Evolutionary conservation across 2,797 vertebrate species (phyloP), one percentile per base, ranked within the genome.

Genomic region (Champsocephalus gunnari): DNA sequence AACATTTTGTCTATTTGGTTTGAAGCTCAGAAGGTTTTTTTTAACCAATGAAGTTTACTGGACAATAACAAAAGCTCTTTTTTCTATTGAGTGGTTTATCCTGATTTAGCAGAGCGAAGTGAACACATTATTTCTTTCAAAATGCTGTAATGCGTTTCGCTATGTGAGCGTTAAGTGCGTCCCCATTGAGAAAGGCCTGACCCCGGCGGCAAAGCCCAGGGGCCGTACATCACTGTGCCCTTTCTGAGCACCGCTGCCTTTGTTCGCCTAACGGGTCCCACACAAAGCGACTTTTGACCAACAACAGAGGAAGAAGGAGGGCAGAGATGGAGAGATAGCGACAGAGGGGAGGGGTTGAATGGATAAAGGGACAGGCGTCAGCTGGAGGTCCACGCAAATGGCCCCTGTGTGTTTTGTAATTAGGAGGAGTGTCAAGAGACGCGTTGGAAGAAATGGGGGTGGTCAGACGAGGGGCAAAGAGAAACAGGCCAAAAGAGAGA

Each of bases 211-310:
- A 32, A 62, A 28, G 73, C 90, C 75, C 34, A 69, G 72, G 86
- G 87, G 86, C 83, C 44, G 68, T 83, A 71, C 88, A 89, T 90
- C 86, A 81, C 89, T 56, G 68, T 90, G 90, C 93, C 92, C 92
- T 92, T 91, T 91, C 75, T 70, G 83, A 86, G 87, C 80, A 75
- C 84, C 60, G 77, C 76, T 66, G 83, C 86, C 85, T 91, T 93
- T 92, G 92, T 93, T 86, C 85, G 63, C 73, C 83, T 79, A 85
- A 91, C 87, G 83, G 85, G 81, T 75, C 83, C 66, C 71, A 69
- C 87, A 93, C 90, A 92, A 92, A 90, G 88, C 68, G 32, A 87
- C 90, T 88, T 90, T 90, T 91, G 89, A 93, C 88, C 87, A 67
- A 83, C 84, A 84, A 79, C 74, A 82, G 82, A 81, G 77, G 67